Evolutionary conservation across 1,140 invertebrate genomes (phyloP), one percentile per base, ranked within the genome.

Genomic region (Caenorhabditis latens): DNA sequence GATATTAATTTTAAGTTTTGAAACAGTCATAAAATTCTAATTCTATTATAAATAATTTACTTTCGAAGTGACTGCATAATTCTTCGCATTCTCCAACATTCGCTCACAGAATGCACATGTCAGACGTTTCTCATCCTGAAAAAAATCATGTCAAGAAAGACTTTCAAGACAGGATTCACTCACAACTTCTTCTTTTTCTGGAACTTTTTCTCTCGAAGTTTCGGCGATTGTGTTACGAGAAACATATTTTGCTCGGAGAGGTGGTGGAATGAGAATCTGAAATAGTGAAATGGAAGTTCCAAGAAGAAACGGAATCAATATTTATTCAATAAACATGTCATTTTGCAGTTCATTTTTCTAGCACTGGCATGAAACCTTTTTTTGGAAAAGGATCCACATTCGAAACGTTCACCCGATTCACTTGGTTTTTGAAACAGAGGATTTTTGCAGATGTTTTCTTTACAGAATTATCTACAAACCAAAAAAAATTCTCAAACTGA

Each of bases 101-200:
- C 89, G 53, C 55, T 90, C 88, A 57, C 89, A 90, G 75, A 90
- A 90, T n/a, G 85, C 71, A 84, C 89, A 90, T 11, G 88, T 89
- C 50, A 90, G 55, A 65, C 89, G 88, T 57, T 90, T 87, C 24
- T 86, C 87, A 14, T 84, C 84, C 84, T 85, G 48, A 79, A 63
- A 58, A 11, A 58, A 9, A 21, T n/a, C n/a, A 32, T 13, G 24
- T 63, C 4, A 32, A 42, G 6, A 71, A 43, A 79, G 24, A 4
- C 1, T 8, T 21, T 11, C 4, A 43, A 82, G 42, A 16, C 65
- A n/a, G 13, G 24, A 32, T 86, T 53, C 48, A 9, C 42, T 83
- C 67, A 55, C 82, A 13, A 50, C 24, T 61, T 50, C 46, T 48
- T 84, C 57, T 50, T 63, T 65, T 21, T 67, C 57, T 7, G 61